Percentiles rank a stretch among this genome's conserved stretches.
Evolutionary conservation across 2,113 vertebrate species (phyloP).

Genomic region (Apus apus): DNA sequence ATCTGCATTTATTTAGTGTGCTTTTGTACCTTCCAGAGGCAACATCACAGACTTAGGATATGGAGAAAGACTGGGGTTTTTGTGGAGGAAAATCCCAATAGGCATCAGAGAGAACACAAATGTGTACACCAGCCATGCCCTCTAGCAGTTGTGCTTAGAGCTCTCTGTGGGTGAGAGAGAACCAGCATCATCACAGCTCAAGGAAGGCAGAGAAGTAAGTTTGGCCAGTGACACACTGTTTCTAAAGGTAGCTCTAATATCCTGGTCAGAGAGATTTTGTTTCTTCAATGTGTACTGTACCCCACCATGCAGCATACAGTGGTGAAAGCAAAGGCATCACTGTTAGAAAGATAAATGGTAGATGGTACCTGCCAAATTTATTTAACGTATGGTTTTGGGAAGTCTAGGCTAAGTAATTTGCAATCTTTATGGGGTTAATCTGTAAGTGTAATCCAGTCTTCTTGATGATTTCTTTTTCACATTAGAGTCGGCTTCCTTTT

Average conservation of each 20-base stretch:
- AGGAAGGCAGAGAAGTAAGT: background rate
- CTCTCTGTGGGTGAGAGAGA: background rate
- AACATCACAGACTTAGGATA: background rate
- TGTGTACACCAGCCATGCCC: too few species aligned
- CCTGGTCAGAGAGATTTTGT: background rate
- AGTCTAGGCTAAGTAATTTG: background rate
- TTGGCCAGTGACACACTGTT: too few species aligned
- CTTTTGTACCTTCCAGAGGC: background rate
- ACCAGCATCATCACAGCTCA: background rate
- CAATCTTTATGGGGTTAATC: background rate
- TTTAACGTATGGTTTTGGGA: background rate
- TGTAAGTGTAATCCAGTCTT: background rate
- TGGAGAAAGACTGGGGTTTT: background rate
- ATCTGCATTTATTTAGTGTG: background rate
- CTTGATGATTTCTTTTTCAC: background rate
- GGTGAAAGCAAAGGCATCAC: rapidly evolving
- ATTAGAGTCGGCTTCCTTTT: background rate
- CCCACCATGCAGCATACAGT: rapidly evolving
- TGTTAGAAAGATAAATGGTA: background rate
- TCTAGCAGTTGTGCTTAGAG: background rate
- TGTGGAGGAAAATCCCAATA: rapidly evolving
- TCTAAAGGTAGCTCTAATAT: too few species aligned
- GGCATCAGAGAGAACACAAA: background rate
- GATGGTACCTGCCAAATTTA: background rate
- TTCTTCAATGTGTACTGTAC: background rate